Evolutionary conservation across 2,113 vertebrate species (phyloP), one percentile per base, ranked within the genome.

Genomic region (Silurus glanis): DNA sequence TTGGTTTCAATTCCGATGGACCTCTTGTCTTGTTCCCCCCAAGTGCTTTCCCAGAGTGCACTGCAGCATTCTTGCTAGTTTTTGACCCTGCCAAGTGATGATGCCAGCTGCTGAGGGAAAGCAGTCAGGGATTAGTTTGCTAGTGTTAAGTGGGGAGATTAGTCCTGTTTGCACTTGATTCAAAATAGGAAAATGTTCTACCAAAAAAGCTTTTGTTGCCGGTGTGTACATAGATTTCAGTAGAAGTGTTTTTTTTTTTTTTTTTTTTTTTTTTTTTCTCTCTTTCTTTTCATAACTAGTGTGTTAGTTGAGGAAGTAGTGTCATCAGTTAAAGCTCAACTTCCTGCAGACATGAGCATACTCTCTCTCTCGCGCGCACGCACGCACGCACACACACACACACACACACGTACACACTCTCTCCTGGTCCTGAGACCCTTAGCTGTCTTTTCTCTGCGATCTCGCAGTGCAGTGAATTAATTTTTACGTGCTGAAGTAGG

Each of bases 71-170:
- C 37, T 17, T 9, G 37, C 69, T 6, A 45, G 16, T 58, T 37
- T 56, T n/a, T 56, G 6, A 2, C n/a, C 25, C 76, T 59, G 8
- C 17, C 8, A 7, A 10, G 16, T 28, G n/a, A n/a, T 78, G 23
- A 45, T 78, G n/a, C 75, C 79, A 16, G 80, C 64, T 61, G 89
- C 87, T 89, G 90, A 94, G 91, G 92, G 93, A 93, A 94, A 95
- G 91, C 93, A 88, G 83, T 19, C 28, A 75, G 12, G 79, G 56
- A 74, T 75, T 76, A 83, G 69, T 83, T 75, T 45, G 53, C 80
- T 75, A 86, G 45, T 55, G 49, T 85, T 51, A 83, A 79, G 19
- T 17, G 21, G 16, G 56, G 59, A 74, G 72, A 16, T 49, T 69
- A 79, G 64, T 49, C 17, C 49, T 82, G 51, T 82, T 83, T 83